A percentile compares a stretch with the other conserved stretches of the same genome.
phyloP scores from a whole-genome alignment of 2,888 invertebrate genomes.

The Troilus luridus region DNA sequence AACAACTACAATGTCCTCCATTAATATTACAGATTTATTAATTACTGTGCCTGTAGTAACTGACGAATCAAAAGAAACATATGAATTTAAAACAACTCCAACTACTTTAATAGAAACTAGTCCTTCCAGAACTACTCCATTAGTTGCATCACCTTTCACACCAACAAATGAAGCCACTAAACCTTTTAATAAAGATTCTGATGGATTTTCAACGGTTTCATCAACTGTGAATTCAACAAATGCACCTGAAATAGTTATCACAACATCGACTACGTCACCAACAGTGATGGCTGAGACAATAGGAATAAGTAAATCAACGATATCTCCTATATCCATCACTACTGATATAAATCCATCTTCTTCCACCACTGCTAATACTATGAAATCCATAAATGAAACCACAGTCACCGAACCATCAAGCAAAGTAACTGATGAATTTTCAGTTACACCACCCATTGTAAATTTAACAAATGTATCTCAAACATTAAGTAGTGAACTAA shows the following conservation, averaged over 20 bases:
- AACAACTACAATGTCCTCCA: background rate
- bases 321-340: background rate
- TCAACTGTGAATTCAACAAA: background rate
- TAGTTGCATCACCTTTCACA: background rate
- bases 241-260: background rate
- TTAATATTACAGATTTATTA: background rate
- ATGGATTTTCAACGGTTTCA: background rate
- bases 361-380: background rate
- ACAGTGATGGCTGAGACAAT: background rate
- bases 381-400: background rate
- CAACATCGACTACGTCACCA: background rate
- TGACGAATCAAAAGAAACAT: background rate
- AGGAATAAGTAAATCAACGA: background rate
- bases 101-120: background rate
- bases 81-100: background rate
- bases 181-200: background rate
- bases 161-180: background rate
- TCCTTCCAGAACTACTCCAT: background rate
- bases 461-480: background rate
- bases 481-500: background rate
- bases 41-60: background rate
- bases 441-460: background rate
- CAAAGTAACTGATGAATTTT: background rate
- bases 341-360: background rate
- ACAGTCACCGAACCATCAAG: background rate